These are phyloP conservation scores for Burhinus bistriatus DNA, from an alignment of 2,113 vertebrate genomes.

Conservation along the genomic window DNA sequence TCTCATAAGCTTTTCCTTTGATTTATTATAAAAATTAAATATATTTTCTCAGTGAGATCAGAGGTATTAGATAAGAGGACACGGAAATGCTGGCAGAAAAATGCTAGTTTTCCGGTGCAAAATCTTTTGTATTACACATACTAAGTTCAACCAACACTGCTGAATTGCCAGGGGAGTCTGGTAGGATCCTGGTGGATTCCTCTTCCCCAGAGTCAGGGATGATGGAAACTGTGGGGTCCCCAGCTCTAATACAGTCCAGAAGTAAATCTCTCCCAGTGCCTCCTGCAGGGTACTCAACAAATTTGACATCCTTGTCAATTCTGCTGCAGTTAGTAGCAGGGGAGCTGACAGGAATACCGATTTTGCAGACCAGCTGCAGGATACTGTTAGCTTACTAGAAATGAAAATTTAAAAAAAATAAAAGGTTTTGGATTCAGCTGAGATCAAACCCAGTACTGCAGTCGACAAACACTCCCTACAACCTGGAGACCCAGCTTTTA, in stretches of 20 bases:
- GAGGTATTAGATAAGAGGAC: neutral
- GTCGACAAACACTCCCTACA: neutral
- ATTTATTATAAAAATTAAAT: constrained; percentile 50
- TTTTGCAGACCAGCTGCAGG: constrained; percentile 4
- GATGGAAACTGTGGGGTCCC: neutral
- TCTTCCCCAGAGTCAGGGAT: neutral
- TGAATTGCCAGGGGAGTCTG: neutral
- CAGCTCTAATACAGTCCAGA: neutral
- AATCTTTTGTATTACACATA: neutral
- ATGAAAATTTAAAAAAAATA: neutral
- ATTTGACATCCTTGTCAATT: constrained; percentile 10
- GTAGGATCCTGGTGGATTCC: neutral
- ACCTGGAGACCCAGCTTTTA: neutral
- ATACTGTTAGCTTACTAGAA: neutral
- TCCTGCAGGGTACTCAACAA: neutral
- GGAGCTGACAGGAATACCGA: constrained; percentile 7
- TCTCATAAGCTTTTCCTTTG: neutral
- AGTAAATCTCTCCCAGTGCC: neutral
- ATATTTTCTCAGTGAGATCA: constrained; percentile 6
- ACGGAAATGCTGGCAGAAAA: neutral
- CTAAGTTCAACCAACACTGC: neutral
- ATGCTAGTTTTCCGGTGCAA: neutral
- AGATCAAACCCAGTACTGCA: neutral
- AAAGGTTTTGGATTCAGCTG: neutral
- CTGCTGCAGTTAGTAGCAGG: neutral